Base-by-base conservation (phyloP, 2,888 invertebrate genomes). In the Acanthosepion lycidas region DNA sequence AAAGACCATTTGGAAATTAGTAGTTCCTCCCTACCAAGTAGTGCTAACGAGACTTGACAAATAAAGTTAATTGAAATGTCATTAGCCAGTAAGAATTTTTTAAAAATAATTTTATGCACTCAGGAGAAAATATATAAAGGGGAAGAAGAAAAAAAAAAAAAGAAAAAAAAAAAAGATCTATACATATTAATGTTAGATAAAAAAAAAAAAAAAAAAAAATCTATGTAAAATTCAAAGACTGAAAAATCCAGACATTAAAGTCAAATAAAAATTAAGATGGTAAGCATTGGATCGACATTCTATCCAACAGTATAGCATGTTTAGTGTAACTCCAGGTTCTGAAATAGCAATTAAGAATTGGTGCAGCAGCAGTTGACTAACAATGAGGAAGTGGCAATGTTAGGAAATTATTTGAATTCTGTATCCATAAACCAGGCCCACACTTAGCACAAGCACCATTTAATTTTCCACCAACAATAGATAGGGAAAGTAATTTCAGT, bases 41-140 rank as follows among this genome's bases (percentile, higher is more conserved):
- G 93, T 93, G 93, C 49, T 93, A 93, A 93, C 93, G 93, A 93
- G 93, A 93, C 93, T 93, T 93, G 93, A 93, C 53, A 91, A 42
- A 91, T 42, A 91, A 91, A n/a, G 33, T 18, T 91, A 51, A 51
- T 51, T 51, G 51, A 15, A 51, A 51, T 51, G 15, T 51, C 51
- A 51, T 51, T 51, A 51, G 51, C 51, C 51, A 51, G 51, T 51
- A 51, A 51, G 51, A 51, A 51, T 51, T 51, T 51, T 42, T 5
- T 0, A 51, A 51, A 51, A 51, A 12, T 51, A 51, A 51, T 51
- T 51, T 51, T 51, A 51, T 51, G 51, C 51, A 51, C 51, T 51
- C 51, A 51, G 51, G 51, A 51, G 51, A 51, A 51, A 51, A 51
- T 51, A 51, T 15, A 51, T 12, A 15, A 51, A 51, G 51, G 51